Base-by-base conservation (phyloP, 2,888 invertebrate genomes). In the Lasioglossum lativentre region DNA sequence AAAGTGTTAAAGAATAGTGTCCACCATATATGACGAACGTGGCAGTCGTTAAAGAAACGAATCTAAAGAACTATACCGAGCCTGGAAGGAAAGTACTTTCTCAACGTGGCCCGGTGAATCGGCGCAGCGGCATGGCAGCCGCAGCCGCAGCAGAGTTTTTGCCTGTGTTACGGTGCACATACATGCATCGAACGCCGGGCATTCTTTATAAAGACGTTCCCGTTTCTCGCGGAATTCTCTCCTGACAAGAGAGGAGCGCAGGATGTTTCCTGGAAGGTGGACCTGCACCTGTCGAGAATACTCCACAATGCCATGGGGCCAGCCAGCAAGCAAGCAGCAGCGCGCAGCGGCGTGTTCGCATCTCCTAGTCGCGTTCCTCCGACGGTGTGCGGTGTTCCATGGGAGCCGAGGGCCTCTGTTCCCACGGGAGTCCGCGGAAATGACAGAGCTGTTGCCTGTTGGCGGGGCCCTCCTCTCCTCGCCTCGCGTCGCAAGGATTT, bases 251-350 rank as follows among this genome's bases (percentile, higher is more conserved):
- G 75, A 63, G 63, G 42, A 52, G 78, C 38, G 78, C 89, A 90
- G 89, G 88, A 91, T 90, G 89, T 89, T 93, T 92, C 93, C 90
- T 89, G 89, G 92, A 92, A 93, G 86, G 85, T 88, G 90, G 80
- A 87, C 85, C 89, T 56, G 82, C 88, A 85, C 80, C 88, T 89
- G 81, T 90, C 80, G 80, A 80, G 86, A 75, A 78, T 74, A 71
- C 80, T 12, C 66, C 71, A 75, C 77, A 75, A 86, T 76, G 74
- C 66, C 30, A 63, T 63, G 63, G 63, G 63, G 63, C n/a, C n/a
- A n/a, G 34, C 42, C 73, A 45, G 45, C 45, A 47, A n/a, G n/a
- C n/a, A n/a, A n/a, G n/a, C n/a, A n/a, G n/a, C n/a, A n/a, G n/a
- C n/a, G 47, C 19, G 19, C 47, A 47, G 10, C 76, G 74, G 76